Conservation (phyloP, 2,888 invertebrate species). For the Pharmacophagus antenor region DNA sequence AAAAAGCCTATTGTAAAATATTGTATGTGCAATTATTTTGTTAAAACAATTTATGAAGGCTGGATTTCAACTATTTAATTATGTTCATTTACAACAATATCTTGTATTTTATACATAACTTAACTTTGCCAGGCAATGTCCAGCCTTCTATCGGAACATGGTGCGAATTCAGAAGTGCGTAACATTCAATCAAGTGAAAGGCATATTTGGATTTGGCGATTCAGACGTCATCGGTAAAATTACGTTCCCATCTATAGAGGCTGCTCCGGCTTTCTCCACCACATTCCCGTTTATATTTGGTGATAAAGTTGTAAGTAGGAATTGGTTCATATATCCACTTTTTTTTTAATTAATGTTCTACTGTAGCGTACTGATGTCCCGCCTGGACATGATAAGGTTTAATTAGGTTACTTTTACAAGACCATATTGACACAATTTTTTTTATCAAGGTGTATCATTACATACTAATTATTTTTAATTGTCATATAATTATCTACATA, state of each 20-base stretch:
- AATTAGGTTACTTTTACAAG: too few relatives aligned
- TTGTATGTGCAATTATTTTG: too few relatives aligned
- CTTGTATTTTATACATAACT: conserved; percentile 17
- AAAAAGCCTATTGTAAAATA: too few relatives aligned
- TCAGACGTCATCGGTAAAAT: conserved; percentile 98
- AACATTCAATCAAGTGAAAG: conserved; percentile 98
- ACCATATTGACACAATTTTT: too few relatives aligned
- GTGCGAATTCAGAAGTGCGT: conserved; percentile 95
- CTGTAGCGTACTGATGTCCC: too few relatives aligned
- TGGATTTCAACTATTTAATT: background rate
- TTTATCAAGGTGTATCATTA: too few relatives aligned
- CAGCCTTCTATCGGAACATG: conserved; percentile 96
- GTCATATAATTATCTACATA: too few relatives aligned
- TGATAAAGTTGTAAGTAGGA: conserved; percentile 82
- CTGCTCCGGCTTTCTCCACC: conserved; percentile 94
- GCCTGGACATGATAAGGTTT: too few relatives aligned
- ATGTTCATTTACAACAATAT: background rate
- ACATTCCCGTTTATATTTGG: conserved; percentile 96
- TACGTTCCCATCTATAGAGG: conserved; percentile 97
- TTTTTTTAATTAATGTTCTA: background rate
- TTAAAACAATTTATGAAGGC: too few relatives aligned
- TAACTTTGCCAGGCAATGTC: conserved; percentile 83
- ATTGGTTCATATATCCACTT: background rate
- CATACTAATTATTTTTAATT: too few relatives aligned
- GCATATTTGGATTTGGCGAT: conserved; percentile 98